Base-by-base conservation (phyloP, 2,797 vertebrate species). In the Setipinna tenuifilis region DNA sequence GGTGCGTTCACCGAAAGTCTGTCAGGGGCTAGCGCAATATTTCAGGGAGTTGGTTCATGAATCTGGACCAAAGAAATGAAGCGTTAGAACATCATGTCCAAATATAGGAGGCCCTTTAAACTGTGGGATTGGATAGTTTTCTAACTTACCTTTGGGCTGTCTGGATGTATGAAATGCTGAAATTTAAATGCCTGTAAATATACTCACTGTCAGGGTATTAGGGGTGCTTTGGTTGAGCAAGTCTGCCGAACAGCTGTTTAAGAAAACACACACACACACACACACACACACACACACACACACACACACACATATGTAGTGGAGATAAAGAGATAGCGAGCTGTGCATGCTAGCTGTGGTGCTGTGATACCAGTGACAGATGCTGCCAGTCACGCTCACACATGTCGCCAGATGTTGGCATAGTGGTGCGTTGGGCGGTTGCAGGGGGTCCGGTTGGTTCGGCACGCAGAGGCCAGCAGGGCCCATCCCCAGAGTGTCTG, bases 361-460 rank as follows among this genome's bases (percentile, higher is more conserved):
- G 71, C 81, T 19, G 46, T 28, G 62, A 65, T 65, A 59, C 75
- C 82, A 75, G 7, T 9, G 81, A 61, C 86, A 90, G 88, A 86
- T 87, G 87, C 85, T 87, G 28, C 3, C 58, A 19, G 59, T 86
- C 83, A 86, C 3, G 21, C 57, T 46, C 57, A 1, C 81, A 44
- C 62, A 21, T 78, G 44, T 61, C 84, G 35, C 82, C 86, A 89
- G 88, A 90, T 90, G 88, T 85, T 85, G 44, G 44, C 81, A 80
- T 85, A 85, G 61, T 86, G 84, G 83, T 41, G 21, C 0, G 28
- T 21, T 31, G 75, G 6, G 16, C 48, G 41, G 59, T 48, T 21
- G 19, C 4, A 31, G 68, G 14, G 68, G 31, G 68, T 71, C 25
- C 28, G 28, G 65, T 31, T 12, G 65, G 28, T 28, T 54, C 28